Evolutionary conservation across 2,797 vertebrate genomes (phyloP), one percentile per base, ranked within the genome.

Genomic region (Staurois parvus): DNA sequence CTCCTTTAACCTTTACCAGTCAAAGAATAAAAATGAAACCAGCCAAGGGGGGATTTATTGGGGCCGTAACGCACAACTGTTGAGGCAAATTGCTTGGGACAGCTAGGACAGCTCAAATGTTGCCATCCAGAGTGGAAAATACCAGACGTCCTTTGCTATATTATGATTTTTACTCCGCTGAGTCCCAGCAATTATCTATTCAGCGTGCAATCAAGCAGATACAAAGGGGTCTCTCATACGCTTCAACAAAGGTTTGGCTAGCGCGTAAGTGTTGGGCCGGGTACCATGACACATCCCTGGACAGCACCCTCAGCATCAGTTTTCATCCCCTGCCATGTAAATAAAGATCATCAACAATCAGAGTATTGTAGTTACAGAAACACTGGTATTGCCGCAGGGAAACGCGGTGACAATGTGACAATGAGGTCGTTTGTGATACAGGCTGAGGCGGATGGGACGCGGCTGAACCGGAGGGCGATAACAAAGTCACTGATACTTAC

Each of bases 401-500:
- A 89, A 90, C 81, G 67, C 85, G 9, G 89, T 48, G 2, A 85
- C 88, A 91, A 90, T 89, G 91, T 91, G 76, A 91, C 90, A 92
- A 89, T 90, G 87, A 87, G 88, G 83, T 82, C 52, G 88, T 90
- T 89, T 86, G 85, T 82, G 40, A 15, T 62, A 37, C 21, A 7
- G 30, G 56, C 11, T 40, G 48, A 78, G 37, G 87, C 37, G 79
- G 76, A 87, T 79, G 85, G 76, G 45, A 79, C 88, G 87, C 70
- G 26, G 64, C 88, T 90, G 90, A 90, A 81, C 24, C 32, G 30
- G 79, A 73, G 89, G 89, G 90, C 84, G 91, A 88, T 84, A 70
- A 88, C 48, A 48, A 62, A 19, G 87, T 86, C 83, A 83, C 7
- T 26, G 85, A 81, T 89, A 95, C 97, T 93, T 94, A 99, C 98